A percentile compares a stretch with the other conserved stretches of the same genome.
These are phyloP conservation scores for Colinus virginianus DNA, from an alignment of 2,113 vertebrate genomes.

Conservation along the genomic window DNA sequence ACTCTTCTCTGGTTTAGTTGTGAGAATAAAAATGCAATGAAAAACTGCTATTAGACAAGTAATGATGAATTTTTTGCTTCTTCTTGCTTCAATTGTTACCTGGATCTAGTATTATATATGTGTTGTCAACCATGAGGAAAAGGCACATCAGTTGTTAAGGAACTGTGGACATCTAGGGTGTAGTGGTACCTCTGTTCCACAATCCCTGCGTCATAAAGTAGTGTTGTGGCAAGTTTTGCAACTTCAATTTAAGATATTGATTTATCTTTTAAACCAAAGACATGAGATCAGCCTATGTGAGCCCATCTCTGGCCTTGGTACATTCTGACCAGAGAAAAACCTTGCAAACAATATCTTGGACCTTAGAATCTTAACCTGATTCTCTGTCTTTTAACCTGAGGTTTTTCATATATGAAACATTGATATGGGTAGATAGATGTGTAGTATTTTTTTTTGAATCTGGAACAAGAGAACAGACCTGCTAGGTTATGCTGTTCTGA, in stretches of 20 bases:
- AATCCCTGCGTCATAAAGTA: accelerated
- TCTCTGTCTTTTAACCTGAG: not conserved
- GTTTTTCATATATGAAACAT: not conserved
- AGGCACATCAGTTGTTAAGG: accelerated
- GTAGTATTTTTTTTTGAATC: not conserved
- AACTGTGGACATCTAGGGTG: not conserved
- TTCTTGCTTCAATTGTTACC: not conserved
- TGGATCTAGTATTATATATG: not conserved
- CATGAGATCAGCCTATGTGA: not conserved
- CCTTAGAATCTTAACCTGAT: not conserved
- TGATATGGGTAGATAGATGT: not conserved
- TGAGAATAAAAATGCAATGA: not conserved
- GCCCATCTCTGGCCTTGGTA: not conserved
- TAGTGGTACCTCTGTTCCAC: not conserved
- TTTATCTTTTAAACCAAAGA: not conserved
- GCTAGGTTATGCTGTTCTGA: not conserved
- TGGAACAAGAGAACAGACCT: not conserved
- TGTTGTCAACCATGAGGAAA: not conserved
- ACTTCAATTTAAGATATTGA: not conserved
- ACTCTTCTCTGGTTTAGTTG: not conserved
- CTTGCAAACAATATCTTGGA: not conserved
- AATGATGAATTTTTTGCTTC: not conserved
- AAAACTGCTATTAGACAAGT: not conserved
- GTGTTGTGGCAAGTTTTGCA: not conserved
- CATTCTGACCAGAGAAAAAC: not conserved